Evolutionary conservation across 2,888 invertebrate genomes (phyloP).

Genomic region (Boloria selene): DNA sequence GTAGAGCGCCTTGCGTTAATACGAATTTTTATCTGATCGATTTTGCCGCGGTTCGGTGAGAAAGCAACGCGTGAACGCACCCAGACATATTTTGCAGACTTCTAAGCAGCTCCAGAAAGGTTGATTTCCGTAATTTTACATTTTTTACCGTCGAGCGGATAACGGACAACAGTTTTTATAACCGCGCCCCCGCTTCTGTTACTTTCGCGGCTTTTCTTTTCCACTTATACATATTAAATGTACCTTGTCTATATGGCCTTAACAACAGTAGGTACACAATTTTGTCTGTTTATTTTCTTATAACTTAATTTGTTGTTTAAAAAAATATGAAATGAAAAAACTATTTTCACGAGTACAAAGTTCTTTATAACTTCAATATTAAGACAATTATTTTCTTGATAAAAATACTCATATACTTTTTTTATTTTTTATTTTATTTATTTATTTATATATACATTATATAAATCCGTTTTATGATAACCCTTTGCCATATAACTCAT

Average conservation of each 20-base stretch:
- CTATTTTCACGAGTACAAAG: too few relatives aligned
- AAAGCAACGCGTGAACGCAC: constrained; percentile 64
- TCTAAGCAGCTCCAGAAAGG: constrained; percentile 63
- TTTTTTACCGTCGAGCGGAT: constrained; percentile 52
- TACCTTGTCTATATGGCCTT: background rate
- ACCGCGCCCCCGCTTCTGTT: constrained; percentile 14
- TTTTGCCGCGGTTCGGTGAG: constrained; percentile 54
- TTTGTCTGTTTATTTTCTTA: too few relatives aligned
- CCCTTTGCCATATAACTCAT: too few relatives aligned
- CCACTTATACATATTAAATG: constrained; percentile 5
- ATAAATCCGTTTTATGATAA: too few relatives aligned
- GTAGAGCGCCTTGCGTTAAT: constrained; percentile 47
- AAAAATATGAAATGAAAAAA: too few relatives aligned
- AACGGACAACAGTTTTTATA: constrained; percentile 72
- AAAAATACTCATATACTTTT: too few relatives aligned
- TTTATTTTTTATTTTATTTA: too few relatives aligned
- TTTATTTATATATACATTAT: too few relatives aligned
- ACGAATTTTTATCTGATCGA: constrained; percentile 55
- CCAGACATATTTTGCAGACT: constrained; percentile 64
- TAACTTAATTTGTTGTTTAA: too few relatives aligned
- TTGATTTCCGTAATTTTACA: constrained; percentile 53
- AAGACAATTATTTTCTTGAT: too few relatives aligned
- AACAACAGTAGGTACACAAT: background rate
- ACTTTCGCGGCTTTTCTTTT: constrained; percentile 24
- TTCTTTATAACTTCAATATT: too few relatives aligned